phyloP scores from a whole-genome alignment of 2,797 vertebrate genomes.

The Scolopax bukidnonensis region DNA sequence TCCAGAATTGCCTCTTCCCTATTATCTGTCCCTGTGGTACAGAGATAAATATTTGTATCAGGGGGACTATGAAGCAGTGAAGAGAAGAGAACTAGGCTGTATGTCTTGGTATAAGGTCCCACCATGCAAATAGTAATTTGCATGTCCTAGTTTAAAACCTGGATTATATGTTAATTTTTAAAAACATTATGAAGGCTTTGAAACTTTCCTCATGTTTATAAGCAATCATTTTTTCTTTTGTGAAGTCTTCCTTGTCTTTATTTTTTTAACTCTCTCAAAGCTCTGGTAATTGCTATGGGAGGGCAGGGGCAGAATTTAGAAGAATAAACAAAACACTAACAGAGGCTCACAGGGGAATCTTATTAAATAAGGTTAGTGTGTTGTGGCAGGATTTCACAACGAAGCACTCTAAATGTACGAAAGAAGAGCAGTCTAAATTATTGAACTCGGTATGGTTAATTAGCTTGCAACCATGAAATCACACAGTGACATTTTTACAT shows the following conservation, averaged over 20 bases:
- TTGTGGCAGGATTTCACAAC: not conserved
- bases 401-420: not conserved
- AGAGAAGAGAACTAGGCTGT: not conserved
- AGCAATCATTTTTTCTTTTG: not conserved
- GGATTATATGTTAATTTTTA: not conserved
- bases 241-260: not conserved
- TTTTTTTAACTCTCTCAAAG: not conserved
- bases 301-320: not conserved
- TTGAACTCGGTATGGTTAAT: not conserved
- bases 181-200: not conserved
- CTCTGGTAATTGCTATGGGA: not conserved
- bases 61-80: not conserved
- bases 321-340: not conserved
- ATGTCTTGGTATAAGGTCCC: not conserved
- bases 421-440: not conserved
- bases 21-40: not conserved
- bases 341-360: not conserved
- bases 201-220: not conserved
- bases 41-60: not conserved
- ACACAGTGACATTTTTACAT: not conserved
- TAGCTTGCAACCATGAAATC: not conserved
- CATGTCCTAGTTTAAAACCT: not conserved
- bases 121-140: not conserved
- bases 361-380: not conserved
- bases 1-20: not conserved